Base-by-base conservation (phyloP, 2,113 vertebrate species). In the Nothoprocta pentlandii region DNA sequence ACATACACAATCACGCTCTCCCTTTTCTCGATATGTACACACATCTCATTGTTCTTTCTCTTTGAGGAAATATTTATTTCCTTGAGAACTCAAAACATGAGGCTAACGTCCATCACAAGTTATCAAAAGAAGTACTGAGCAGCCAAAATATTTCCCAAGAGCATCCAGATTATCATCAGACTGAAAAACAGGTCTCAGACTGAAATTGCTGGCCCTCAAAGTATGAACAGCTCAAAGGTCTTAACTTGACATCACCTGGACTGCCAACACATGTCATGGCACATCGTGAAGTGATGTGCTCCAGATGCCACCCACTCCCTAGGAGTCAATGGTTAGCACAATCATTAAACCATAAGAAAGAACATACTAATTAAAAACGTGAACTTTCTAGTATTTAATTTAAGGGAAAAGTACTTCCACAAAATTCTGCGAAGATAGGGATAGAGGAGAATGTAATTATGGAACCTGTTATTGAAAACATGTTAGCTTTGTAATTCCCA, bases 391-490 rank as follows among this genome's bases (percentile, higher is more conserved):
- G 16, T 74, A 73, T 73, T 85, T 92, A 74, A 90, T 77, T 84
- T 56, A 42, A 36, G 16, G 32, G 13, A 73, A 58, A 95, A 85
- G 14, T 36, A 39, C 49, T 89, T 63, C 59, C 87, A 44, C 21
- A 87, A 78, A 62, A 82, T 73, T 85, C 39, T 46, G 87, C 44
- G 85, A 79, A 77, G 41, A 46, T 9, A 54, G n/a, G 26, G 44
- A 46, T 9, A 89, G 44, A 79, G 39, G 16, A 79, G 49, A 92
- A 92, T 89, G 82, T 87, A 93, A 89, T 87, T 94, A 87, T 21
- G 69, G 53, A 85, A 80, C 41, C 42, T 64, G 39, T 42, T 58
- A 89, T 0, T 62, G 42, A 73, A 92, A 89, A 82, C 3, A 1
- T 67, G 26, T 77, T 87, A 74, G 63, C n/a, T 53, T 93, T 81